Conservation (phyloP, 2,113 vertebrate species). For the Stercorarius parasiticus region DNA sequence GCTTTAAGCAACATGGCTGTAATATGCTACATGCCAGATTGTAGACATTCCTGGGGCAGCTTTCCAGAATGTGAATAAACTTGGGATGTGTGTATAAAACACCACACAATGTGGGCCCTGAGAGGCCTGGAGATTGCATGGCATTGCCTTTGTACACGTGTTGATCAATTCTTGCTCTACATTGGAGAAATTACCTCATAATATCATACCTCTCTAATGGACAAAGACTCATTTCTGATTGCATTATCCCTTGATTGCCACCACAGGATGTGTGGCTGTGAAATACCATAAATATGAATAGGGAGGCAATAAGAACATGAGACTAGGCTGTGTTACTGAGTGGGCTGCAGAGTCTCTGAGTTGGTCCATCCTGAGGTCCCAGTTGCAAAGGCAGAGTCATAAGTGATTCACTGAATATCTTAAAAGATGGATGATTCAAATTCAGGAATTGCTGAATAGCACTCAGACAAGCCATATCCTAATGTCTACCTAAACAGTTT, state of each 20-base stretch:
- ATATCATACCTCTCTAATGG: background rate
- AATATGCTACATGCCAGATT: background rate
- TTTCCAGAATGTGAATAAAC: conserved; percentile 29
- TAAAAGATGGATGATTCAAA: background rate
- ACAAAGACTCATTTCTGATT: background rate
- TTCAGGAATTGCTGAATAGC: background rate
- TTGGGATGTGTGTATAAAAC: background rate
- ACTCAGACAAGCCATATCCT: background rate
- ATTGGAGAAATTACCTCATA: background rate
- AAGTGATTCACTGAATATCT: background rate
- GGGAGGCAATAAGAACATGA: background rate
- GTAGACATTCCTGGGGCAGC: conserved; percentile 32
- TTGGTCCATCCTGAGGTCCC: background rate
- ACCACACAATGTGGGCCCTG: background rate
- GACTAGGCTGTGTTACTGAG: background rate
- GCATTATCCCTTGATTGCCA: background rate
- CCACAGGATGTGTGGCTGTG: background rate
- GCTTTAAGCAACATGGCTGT: background rate
- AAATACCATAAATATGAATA: background rate
- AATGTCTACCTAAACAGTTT: background rate
- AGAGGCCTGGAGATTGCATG: background rate
- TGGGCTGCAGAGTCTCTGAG: background rate
- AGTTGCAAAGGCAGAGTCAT: background rate
- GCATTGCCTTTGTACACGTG: background rate
- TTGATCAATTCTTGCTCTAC: background rate